A percentile compares a stretch with the other conserved stretches of the same genome.
Conservation (phyloP, 2,888 invertebrate species). For the Panzeria rudis region DNA sequence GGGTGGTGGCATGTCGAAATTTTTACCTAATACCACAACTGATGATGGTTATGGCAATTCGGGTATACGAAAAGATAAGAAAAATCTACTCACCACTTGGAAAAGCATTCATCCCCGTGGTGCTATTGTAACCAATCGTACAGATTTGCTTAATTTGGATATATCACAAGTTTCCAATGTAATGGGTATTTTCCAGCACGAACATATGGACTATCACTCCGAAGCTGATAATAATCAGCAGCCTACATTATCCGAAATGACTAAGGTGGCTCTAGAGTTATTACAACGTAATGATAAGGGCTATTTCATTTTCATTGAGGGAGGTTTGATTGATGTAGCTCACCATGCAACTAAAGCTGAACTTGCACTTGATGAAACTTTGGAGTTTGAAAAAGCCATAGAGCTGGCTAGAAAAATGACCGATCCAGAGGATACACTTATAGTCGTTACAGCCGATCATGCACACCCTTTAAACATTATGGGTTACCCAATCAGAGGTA, state of each 20-base stretch:
- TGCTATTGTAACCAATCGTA: constrained; percentile 86
- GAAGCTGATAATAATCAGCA: constrained; percentile 79
- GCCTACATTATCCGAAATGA: constrained; percentile 87
- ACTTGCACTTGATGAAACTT: constrained; percentile 90
- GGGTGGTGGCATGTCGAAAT: constrained; percentile 89
- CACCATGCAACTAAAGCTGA: constrained; percentile 88
- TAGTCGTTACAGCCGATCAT: constrained; percentile 92
- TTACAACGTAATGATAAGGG: constrained; percentile 85
- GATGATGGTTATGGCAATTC: constrained; percentile 83
- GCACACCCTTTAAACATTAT: constrained; percentile 90
- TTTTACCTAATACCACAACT: constrained; percentile 86
- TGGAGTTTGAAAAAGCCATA: constrained; percentile 90
- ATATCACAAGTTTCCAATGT: constrained; percentile 84
- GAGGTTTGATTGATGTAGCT: constrained; percentile 90
- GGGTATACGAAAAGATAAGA: constrained; percentile 86
- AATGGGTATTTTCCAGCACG: constrained; percentile 84
- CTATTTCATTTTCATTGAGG: constrained; percentile 86
- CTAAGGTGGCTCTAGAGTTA: constrained; percentile 86
- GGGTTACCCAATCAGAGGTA: constrained; percentile 88
- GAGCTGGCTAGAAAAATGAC: constrained; percentile 86
- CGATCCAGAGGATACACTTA: constrained; percentile 88
- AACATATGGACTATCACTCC: constrained; percentile 62
- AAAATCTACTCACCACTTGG: constrained; percentile 89
- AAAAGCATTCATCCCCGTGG: constrained; percentile 84
- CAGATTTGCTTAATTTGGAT: constrained; percentile 85